phyloP scores from a whole-genome alignment of 2,113 vertebrate species.

The Diphyllodes magnificus region DNA sequence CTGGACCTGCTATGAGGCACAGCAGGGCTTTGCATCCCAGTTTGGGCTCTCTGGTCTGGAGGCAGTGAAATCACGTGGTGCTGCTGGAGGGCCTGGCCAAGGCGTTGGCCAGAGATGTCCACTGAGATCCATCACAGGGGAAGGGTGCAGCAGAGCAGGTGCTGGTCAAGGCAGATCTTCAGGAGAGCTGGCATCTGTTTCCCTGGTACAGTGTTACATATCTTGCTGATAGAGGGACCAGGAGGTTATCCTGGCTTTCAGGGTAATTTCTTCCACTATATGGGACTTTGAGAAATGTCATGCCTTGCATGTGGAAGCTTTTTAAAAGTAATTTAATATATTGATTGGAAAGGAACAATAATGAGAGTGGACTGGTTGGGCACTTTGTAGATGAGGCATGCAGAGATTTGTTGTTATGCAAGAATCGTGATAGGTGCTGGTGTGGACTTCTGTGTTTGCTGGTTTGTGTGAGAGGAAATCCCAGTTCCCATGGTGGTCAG shows the following conservation, averaged over 20 bases:
- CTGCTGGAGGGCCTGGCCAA: background rate
- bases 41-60: background rate
- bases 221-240: background rate
- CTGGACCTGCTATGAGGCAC: background rate
- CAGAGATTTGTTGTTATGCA: background rate
- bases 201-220: background rate
- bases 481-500: background rate
- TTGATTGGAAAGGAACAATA: slow-evolving; percentile 1
- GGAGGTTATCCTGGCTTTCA: background rate
- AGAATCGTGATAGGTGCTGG: background rate
- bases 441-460: background rate
- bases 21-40: background rate
- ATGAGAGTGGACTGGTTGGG: background rate
- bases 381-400: background rate
- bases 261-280: background rate
- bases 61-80: background rate
- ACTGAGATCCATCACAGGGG: background rate
- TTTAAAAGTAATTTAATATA: background rate
- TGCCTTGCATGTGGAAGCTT: background rate
- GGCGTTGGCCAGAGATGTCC: background rate
- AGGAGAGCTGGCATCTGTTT: background rate
- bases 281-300: background rate
- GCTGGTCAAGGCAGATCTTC: background rate
- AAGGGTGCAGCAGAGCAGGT: background rate
- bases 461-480: background rate